phyloP scores from a whole-genome alignment of 1,140 invertebrate species.

The Neelides sp. region DNA sequence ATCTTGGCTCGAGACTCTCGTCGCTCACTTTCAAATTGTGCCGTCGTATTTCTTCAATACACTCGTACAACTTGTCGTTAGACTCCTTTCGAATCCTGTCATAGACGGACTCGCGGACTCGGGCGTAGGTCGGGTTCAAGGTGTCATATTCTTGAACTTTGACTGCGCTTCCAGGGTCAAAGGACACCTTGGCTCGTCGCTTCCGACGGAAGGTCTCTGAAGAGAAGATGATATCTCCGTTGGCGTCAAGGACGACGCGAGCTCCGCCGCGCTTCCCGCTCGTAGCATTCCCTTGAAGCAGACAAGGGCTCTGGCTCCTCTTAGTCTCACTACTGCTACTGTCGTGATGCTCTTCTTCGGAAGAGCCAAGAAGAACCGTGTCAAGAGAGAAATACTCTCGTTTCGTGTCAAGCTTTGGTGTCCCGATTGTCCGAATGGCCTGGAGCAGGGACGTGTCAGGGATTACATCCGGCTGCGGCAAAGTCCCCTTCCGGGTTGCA shows the following conservation, averaged over 20 bases:
- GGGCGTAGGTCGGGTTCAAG: conserved; percentile 12
- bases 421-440: conserved; percentile 20
- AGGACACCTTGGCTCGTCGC: conserved; percentile 49
- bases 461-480: conserved; percentile 30
- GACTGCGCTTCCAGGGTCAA: conserved; percentile 65
- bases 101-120: conserved; percentile 28
- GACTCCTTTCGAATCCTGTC: conserved; percentile 20
- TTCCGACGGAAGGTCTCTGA: conserved; percentile 67
- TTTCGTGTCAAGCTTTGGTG: conserved; percentile 19
- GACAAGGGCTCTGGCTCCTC: not conserved
- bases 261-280: conserved; percentile 42
- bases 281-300: not conserved
- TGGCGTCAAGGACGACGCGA: conserved; percentile 68
- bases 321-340: conserved; percentile 9
- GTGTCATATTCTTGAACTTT: conserved; percentile 35
- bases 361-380: conserved; percentile 29
- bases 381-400: conserved; percentile 27
- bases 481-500: not conserved
- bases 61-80: conserved; percentile 30
- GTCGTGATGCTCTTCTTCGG: conserved; percentile 22
- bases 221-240: conserved; percentile 77
- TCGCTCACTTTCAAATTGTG: conserved; percentile 28
- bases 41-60: conserved; percentile 28
- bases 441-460: conserved; percentile 21
- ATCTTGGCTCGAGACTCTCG: conserved; percentile 1